Evolutionary conservation across 2,888 invertebrate genomes (phyloP).

Genomic region (Diaphora mendica): DNA sequence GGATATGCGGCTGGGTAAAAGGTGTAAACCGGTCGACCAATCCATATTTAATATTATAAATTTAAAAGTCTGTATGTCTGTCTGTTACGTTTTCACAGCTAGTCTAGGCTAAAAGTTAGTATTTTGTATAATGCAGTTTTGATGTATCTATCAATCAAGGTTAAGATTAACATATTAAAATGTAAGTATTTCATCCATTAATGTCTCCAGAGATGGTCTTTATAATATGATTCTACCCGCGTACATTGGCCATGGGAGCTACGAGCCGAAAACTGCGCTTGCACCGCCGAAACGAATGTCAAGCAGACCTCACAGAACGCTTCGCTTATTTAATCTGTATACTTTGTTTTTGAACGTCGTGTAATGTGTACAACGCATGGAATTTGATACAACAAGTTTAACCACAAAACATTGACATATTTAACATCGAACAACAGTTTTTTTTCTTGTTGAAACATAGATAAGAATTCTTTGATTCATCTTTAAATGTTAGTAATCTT

Average conservation of each 20-base stretch:
- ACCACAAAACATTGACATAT: slow-evolving; percentile 29
- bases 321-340: too few species aligned
- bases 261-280: slow-evolving; percentile 36
- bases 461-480: background rate
- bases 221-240: slow-evolving; percentile 41
- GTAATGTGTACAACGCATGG: slow-evolving; percentile 20
- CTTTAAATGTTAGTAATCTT: background rate
- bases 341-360: slow-evolving; percentile 28
- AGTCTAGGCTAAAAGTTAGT: too few species aligned
- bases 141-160: background rate
- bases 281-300: slow-evolving; percentile 36
- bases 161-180: background rate
- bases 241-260: slow-evolving; percentile 43
- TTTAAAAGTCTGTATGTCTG: too few species aligned
- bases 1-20: background rate
- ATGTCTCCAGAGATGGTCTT: slow-evolving; percentile 27
- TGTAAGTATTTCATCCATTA: slow-evolving; percentile 25
- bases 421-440: slow-evolving; percentile 2
- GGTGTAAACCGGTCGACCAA: background rate
- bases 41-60: too few species aligned
- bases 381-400: slow-evolving; percentile 41
- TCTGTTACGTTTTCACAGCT: too few species aligned
- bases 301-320: slow-evolving; percentile 52
- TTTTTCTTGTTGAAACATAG: background rate
- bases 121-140: too few species aligned